A percentile compares a stretch with the other conserved stretches of the same genome.
Evolutionary conservation across 2,888 invertebrate species (phyloP).

Genomic region (Leuctra nigra): DNA sequence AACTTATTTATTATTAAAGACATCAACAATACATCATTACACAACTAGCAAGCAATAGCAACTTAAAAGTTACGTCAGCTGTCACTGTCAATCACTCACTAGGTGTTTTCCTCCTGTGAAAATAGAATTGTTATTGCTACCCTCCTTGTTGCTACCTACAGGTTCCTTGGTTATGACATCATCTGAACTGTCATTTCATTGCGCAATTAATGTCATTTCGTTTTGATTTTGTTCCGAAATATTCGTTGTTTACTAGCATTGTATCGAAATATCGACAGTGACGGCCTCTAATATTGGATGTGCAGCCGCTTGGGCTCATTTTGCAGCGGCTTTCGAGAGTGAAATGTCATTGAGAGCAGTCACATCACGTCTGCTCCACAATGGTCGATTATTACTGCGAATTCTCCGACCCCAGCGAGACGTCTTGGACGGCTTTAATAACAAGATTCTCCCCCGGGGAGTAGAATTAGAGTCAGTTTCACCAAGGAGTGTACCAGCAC

Average conservation of each 20-base stretch:
- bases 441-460: constrained; percentile 30
- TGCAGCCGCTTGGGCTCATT: constrained; percentile 25
- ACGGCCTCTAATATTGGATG: constrained; percentile 10
- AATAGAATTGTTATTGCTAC: no score
- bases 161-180: no score
- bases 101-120: no score
- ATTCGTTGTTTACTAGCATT: not conserved
- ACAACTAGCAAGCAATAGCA: no score
- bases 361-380: constrained; percentile 49
- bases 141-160: no score
- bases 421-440: constrained; percentile 31
- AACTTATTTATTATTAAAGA: no score
- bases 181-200: not conserved
- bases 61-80: no score
- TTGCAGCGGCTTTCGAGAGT: constrained; percentile 20
- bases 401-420: constrained; percentile 35
- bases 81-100: no score
- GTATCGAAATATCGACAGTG: constrained; percentile 10
- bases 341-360: constrained; percentile 52
- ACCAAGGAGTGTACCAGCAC: constrained; percentile 16
- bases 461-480: constrained; percentile 24
- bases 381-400: constrained; percentile 52
- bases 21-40: no score
- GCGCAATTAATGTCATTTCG: not conserved
- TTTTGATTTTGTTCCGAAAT: not conserved